Conservation (phyloP, 2,888 invertebrate species). For the Thumatha senex region DNA sequence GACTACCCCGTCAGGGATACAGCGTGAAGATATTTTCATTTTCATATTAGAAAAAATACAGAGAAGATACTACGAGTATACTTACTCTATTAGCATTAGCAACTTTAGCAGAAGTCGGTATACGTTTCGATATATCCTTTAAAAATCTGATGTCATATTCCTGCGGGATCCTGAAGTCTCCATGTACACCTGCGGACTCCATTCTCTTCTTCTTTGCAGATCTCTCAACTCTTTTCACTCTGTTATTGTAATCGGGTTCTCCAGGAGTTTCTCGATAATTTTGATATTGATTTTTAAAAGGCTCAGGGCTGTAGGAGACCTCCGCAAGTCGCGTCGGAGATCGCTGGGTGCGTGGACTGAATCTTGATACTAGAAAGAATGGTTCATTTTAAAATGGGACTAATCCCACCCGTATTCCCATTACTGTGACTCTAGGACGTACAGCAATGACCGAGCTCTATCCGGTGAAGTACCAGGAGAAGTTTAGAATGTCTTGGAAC, state of each 20-base stretch:
- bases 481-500: no score
- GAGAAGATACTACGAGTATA: background rate
- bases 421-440: no score
- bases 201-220: background rate
- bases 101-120: conserved; percentile 28
- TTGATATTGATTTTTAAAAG: background rate
- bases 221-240: background rate
- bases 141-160: conserved; percentile 41
- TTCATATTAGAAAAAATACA: no score
- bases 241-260: background rate
- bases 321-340: background rate
- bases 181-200: background rate
- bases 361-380: background rate
- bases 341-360: background rate
- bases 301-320: background rate
- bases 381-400: no score
- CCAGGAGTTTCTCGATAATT: background rate
- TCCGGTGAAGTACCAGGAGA: no score
- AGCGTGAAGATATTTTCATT: no score
- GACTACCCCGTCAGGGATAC: no score
- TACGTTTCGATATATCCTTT: conserved; percentile 37
- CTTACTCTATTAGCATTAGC: conserved; percentile 34
- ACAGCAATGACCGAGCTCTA: no score
- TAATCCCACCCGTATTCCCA: no score
- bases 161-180: background rate